Evolutionary conservation across 37 sponge, comb jelly and placozoan species (phyloP), one percentile per base, ranked within the genome.

Genomic region (Aplysina aerophoba): DNA sequence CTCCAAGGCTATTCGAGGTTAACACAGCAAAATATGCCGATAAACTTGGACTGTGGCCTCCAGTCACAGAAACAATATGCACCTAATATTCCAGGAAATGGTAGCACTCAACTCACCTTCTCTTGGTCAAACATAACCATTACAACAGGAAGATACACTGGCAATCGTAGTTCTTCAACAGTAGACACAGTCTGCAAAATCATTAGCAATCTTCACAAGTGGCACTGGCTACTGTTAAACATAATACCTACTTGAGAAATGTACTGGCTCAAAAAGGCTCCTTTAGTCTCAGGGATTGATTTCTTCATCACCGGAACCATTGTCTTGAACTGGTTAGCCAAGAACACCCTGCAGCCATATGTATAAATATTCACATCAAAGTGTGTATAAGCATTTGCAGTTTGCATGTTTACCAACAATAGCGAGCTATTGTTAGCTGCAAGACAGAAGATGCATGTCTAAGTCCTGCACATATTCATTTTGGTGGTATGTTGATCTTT

Each of bases 241-340:
- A 27, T 40, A 19, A 40, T 21, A 77, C 68, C 89, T 66, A 97
- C 97, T 34, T 97, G 98, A 28, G 89, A 91, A 55, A 89, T 69
- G 60, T 93, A 97, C 80, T 97, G 96, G 31, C 75, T 81, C 71
- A 97, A 85, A 68, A 97, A 97, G 34, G 82, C 86, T 28, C 64
- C 81, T 83, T 93, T 95, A n/a, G 90, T 80, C 5, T 86, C 88
- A 22, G 96, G 98, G 44, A 95, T 88, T 14, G 89, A 66, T 11
- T 62, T 80, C 55, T 97, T 89, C 34, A 95, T 68, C 35, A 89
- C 67, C 36, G 91, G 92, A 61, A 88, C 50, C 40, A 95, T 63
- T 25, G 60, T 79, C 25, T 93, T 93, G 82, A 97, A 95, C 79
- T 97, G 94, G 0, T 54, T 65, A 13, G 98, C 98, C 61, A 97